Evolutionary conservation across 2,888 invertebrate genomes (phyloP).

Genomic region (Lasioglossum marginatum): DNA sequence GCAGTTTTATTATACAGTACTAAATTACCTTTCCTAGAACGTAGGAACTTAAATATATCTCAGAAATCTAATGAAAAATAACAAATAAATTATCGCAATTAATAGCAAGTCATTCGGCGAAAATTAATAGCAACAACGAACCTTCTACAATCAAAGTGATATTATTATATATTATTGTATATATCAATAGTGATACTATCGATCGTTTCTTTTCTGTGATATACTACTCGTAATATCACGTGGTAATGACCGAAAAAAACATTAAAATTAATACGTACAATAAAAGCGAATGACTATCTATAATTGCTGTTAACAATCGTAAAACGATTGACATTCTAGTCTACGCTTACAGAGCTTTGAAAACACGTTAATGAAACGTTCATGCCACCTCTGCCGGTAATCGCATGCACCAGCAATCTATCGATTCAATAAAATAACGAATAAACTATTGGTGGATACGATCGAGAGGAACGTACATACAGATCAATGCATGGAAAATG

Average conservation of each 20-base stretch:
- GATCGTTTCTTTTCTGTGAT: neutral
- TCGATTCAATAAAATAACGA: neutral
- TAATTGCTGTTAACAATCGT: neutral
- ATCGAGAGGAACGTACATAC: constrained; percentile 18
- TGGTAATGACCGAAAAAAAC: neutral
- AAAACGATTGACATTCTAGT: neutral
- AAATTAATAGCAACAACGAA: neutral
- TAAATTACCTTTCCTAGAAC: neutral
- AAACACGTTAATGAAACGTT: neutral
- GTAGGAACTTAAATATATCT: neutral
- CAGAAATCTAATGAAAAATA: neutral
- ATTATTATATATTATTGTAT: no score
- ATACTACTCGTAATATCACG: neutral
- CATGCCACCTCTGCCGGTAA: constrained; percentile 3
- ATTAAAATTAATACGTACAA: neutral
- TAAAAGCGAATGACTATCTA: neutral
- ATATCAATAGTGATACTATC: no score
- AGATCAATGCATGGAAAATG: neutral
- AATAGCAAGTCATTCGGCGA: neutral
- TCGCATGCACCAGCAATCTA: neutral
- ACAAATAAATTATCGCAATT: neutral
- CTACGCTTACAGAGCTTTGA: neutral
- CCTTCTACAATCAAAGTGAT: neutral
- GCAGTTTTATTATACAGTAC: neutral
- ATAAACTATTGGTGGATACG: neutral